Base-by-base conservation (phyloP, 2,797 vertebrate species). In the Lindbergichthys nudifrons region DNA sequence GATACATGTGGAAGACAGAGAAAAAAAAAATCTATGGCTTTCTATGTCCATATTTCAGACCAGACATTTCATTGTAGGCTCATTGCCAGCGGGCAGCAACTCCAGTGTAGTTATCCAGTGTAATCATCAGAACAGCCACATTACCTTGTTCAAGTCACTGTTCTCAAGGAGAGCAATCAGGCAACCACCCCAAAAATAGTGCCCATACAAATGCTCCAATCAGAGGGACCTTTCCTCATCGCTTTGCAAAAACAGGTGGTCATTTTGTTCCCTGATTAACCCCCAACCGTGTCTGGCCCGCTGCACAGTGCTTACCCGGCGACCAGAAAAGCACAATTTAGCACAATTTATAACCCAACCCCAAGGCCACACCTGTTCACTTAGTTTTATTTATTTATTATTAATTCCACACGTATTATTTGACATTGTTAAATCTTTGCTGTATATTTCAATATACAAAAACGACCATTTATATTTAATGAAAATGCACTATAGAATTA, bases 201-300 rank as follows among this genome's bases (percentile, higher is more conserved):
- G 78, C 67, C 68, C 15, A 42, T 70, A 80, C 70, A 81, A 86
- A 88, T 85, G 82, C 79, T 75, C 79, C 89, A 90, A 87, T 91
- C 86, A 89, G 84, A 87, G 75, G 82, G 84, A 80, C 79, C 80
- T 85, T 88, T 84, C 82, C 82, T 87, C 70, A 61, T 86, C 21
- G 21, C 73, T 75, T 79, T 79, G 76, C 75, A 84, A 68, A 89
- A 90, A 87, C 88, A 90, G 89, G 85, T 90, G 91, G 91, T 87
- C 87, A 86, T 86, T 92, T 87, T 89, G 88, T 85, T 88, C 84
- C 84, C 75, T 85, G 87, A 89, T 92, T 90, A 90, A 83, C 88
- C 89, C 83, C 84, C 84, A 45, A 54, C 83, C 19, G 83, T 30
- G 81, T 71, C 76, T 84, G 86, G 85, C 84, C 75, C 12, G 26